Conservation (phyloP, 2,113 vertebrate genomes). For the Grammomys dolichurus region DNA sequence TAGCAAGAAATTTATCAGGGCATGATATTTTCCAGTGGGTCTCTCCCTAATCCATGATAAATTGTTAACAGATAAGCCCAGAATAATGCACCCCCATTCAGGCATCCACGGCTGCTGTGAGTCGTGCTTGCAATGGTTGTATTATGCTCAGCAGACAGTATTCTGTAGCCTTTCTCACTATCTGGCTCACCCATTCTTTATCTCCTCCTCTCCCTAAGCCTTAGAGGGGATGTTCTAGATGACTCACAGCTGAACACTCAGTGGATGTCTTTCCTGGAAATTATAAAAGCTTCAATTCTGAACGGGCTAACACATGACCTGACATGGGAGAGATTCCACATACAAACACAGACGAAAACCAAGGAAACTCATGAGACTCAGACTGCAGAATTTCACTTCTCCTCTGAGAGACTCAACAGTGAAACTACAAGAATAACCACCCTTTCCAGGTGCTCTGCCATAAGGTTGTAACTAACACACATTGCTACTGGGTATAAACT, state of each 20-base stretch:
- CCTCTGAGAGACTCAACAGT: conserved; percentile 74
- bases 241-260: neutral
- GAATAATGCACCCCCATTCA: too few species aligned
- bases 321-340: conserved; percentile 5
- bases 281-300: neutral
- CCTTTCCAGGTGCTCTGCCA: conserved; percentile 70
- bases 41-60: neutral
- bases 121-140: neutral
- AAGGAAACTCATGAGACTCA: conserved; percentile 68
- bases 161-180: neutral
- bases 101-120: neutral
- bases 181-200: neutral
- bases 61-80: neutral
- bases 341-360: conserved; percentile 63
- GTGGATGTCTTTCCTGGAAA: neutral
- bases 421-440: conserved; percentile 72
- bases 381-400: conserved; percentile 81
- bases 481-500: conserved; percentile 27
- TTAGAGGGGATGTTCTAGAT: neutral
- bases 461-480: conserved; percentile 16
- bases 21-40: neutral
- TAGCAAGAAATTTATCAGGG: neutral
- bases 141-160: neutral
- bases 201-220: neutral
- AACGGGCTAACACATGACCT: neutral